Conservation (phyloP, 2,888 invertebrate species). For the Meloe dianella region DNA sequence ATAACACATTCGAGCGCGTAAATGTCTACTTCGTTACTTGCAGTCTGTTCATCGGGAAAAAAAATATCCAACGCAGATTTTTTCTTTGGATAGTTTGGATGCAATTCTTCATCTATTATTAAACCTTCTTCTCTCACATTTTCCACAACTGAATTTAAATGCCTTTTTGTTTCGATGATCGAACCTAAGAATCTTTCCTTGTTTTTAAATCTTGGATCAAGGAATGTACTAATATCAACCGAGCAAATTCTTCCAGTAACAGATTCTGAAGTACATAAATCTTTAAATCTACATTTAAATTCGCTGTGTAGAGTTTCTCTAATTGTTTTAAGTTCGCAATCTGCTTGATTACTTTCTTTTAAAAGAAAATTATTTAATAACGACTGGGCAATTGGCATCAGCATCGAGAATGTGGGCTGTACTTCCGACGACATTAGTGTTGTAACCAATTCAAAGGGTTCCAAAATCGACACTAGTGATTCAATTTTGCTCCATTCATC, state of each 20-base stretch:
- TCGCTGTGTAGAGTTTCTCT: background rate
- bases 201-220: conserved; percentile 31
- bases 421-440: conserved; percentile 15
- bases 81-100: conserved; percentile 17
- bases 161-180: conserved; percentile 19
- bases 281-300: conserved; percentile 12
- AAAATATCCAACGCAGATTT: conserved; percentile 28
- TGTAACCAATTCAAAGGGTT: conserved; percentile 26
- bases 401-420: conserved; percentile 23
- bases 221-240: conserved; percentile 26
- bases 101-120: conserved; percentile 12
- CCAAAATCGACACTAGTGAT: conserved; percentile 11
- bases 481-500: conserved; percentile 24
- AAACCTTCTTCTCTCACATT: conserved; percentile 11
- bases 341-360: conserved; percentile 6
- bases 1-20: conserved; percentile 14
- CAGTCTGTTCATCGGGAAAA: conserved; percentile 23
- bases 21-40: conserved; percentile 25
- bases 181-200: conserved; percentile 26
- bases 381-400: conserved; percentile 17
- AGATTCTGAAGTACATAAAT: background rate
- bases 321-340: background rate
- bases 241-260: conserved; percentile 15
- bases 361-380: conserved; percentile 19
- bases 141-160: conserved; percentile 19